Conservation (phyloP, 2,113 vertebrate genomes). For the Oryzias woworae region DNA sequence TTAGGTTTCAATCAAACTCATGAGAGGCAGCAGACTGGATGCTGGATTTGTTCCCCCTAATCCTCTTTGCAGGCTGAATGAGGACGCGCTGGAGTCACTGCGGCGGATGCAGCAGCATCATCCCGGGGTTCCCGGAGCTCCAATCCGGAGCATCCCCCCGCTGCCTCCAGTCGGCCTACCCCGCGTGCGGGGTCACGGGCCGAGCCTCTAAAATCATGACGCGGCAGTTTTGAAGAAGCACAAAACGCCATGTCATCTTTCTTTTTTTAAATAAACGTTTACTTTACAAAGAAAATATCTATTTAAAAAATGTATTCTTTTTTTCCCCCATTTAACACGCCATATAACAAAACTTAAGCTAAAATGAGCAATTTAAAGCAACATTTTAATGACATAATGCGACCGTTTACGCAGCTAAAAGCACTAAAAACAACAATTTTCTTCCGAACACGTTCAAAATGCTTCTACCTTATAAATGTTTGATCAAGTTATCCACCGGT, state of each 20-base stretch:
- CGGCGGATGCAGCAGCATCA: constrained; percentile 24
- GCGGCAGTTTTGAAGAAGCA: background rate
- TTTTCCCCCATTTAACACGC: too few species aligned
- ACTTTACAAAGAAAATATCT: too few species aligned
- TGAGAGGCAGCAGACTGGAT: too few species aligned
- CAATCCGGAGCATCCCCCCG: constrained; percentile 45
- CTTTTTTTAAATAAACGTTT: background rate
- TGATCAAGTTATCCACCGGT: constrained; percentile 22
- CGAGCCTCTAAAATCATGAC: background rate
- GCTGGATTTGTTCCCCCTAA: constrained; percentile 32
- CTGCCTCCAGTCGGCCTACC: too few species aligned
- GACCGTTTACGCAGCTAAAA: background rate
- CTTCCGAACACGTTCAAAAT: background rate
- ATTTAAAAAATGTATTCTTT: too few species aligned
- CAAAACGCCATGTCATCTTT: constrained; percentile 9
- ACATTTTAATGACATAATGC: background rate
- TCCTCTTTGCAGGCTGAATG: constrained; percentile 57
- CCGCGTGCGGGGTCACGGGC: too few species aligned
- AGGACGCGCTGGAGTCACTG: constrained; percentile 35
- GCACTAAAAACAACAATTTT: background rate
- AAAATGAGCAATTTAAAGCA: background rate
- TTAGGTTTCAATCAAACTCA: too few species aligned
- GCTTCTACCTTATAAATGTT: constrained; percentile 30
- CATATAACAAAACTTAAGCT: too few species aligned
- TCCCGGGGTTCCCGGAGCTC: constrained; percentile 32